A percentile compares a stretch with the other conserved stretches of the same genome.
Conservation (phyloP, 2,797 vertebrate species). For the Anguilla marmorata region DNA sequence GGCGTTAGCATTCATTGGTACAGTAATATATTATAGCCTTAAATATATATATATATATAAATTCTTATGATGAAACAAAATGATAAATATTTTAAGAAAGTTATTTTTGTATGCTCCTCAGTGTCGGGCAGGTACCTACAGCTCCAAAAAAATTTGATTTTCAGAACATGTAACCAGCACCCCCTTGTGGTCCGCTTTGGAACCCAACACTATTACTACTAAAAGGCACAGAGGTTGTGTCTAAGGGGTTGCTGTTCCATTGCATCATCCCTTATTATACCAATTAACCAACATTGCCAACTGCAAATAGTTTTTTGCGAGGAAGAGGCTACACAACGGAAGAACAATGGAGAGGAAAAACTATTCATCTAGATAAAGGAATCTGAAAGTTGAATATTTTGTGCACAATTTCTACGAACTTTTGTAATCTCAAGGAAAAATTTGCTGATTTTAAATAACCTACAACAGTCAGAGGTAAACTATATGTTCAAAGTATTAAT, state of each 20-base stretch:
- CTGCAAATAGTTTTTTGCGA: neutral
- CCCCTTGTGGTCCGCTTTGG: conserved; percentile 18
- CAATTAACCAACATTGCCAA: conserved; percentile 24
- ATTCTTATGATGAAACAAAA: neutral
- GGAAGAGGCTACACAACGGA: neutral
- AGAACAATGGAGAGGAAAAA: neutral
- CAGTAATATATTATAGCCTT: neutral
- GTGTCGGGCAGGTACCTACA: neutral
- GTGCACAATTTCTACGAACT: neutral
- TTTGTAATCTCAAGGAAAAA: neutral
- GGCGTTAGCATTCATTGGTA: neutral
- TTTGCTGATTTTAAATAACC: neutral
- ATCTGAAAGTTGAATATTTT: neutral
- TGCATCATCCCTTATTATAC: conserved; percentile 35
- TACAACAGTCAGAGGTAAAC: neutral
- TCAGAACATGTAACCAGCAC: conserved; percentile 7
- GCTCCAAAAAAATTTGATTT: neutral
- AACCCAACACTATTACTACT: conserved; percentile 8
- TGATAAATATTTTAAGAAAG: neutral
- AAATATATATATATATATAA: neutral
- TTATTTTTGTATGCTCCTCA: neutral
- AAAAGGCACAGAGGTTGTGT: neutral
- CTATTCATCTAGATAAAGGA: neutral
- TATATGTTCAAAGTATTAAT: neutral
- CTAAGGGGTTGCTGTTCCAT: conserved; percentile 27